Conservation (phyloP, 2,888 invertebrate species). For the Octodonta nipae region DNA sequence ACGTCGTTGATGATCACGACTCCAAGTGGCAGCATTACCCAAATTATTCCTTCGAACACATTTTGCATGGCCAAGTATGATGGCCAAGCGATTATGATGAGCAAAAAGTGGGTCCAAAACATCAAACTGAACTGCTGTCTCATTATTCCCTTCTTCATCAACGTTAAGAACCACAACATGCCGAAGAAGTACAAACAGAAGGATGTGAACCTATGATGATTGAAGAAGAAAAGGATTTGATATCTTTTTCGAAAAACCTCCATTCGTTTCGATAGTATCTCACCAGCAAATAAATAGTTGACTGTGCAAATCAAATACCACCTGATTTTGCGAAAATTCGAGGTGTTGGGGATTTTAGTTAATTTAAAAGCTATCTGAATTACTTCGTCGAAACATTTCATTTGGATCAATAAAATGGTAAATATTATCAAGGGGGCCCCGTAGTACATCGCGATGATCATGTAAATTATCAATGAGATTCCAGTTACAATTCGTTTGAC, state of each 20-base stretch:
- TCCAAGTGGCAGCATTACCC: conserved; percentile 94
- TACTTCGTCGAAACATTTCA: conserved; percentile 97
- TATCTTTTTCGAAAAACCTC: conserved; percentile 39
- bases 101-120: conserved; percentile 96
- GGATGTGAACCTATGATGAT: conserved; percentile 91
- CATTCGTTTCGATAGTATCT: conserved; percentile 72
- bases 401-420: conserved; percentile 86
- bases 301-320: conserved; percentile 96
- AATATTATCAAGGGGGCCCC: conserved; percentile 89
- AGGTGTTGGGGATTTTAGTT: conserved; percentile 89
- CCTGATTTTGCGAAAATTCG: conserved; percentile 63
- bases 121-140: conserved; percentile 89
- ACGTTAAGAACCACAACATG: conserved; percentile 93
- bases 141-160: conserved; percentile 91
- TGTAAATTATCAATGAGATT: conserved; percentile 80
- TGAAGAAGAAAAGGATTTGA: conserved; percentile 60
- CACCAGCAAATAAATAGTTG: conserved; percentile 97
- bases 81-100: conserved; percentile 91
- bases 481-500: conserved; percentile 89
- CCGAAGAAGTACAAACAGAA: conserved; percentile 91
- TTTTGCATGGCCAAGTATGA: conserved; percentile 95
- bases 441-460: conserved; percentile 78
- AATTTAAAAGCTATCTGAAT: conserved; percentile 96
- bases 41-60: conserved; percentile 81
- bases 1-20: conserved; percentile 99